Evolutionary conservation across 2,113 vertebrate genomes (phyloP), one percentile per base, ranked within the genome.

Genomic region (Oncorhynchus mykiss): DNA sequence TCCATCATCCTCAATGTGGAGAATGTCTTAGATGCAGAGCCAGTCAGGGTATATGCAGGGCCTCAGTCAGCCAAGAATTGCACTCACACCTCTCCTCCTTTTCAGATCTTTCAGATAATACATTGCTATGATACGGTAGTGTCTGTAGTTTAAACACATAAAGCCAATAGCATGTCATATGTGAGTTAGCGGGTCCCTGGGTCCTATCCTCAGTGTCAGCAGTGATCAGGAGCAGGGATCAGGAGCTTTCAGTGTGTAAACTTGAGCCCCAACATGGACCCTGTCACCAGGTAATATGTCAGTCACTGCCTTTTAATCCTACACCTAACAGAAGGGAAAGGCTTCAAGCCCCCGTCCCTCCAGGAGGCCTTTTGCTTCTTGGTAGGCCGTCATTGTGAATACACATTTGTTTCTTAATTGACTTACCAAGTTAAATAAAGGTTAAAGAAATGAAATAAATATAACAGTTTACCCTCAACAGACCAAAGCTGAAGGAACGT

Each of bases 231-330:
- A 57, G 13, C 3, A 11, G 75, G 65, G 81, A 82, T 86, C 84
- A 74, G 76, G 68, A 72, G 67, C 67, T 73, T 69, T 74, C 83
- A 80, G 77, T 70, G 67, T 49, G 67, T 48, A 80, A 85, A 86
- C 71, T 29, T 60, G 73, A 20, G 9, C 45, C 71, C 68, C 1
- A 9, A 86, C 88, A 85, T 84, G 73, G 84, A 74, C 81, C 77
- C 79, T 83, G 87, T 89, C 89, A 88, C 85, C 78, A 82, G 87
- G 84, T 90, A 83, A 85, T 87, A 85, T 83, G 84, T 89, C 86
- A 84, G 79, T 73, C 27, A 18, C 73, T 48, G 3, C 57, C 78
- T 82, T 80, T 78, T 77, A 82, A 81, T 45, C 39, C 39, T 11
- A 45, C 39, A 45, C 78, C 86, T 81, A 80, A 84, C 82, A 85